Evolutionary conservation across 2,888 invertebrate species (phyloP).

Genomic region (Heliconius ismenius): DNA sequence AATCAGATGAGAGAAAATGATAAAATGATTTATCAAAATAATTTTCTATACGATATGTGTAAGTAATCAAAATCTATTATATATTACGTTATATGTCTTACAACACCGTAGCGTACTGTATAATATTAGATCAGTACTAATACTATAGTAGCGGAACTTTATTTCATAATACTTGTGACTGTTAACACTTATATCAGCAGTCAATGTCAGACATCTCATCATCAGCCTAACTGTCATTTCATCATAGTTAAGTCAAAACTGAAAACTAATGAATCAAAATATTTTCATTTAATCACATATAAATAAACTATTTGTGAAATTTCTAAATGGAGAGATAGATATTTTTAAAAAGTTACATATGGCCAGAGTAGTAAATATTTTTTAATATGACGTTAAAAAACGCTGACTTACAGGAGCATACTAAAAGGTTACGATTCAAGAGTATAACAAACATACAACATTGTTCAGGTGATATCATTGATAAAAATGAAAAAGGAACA

Average conservation of each 20-base stretch:
- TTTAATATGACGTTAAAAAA: conserved; percentile 63
- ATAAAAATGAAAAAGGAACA: conserved; percentile 62
- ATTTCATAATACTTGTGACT: not conserved
- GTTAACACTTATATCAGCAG: not conserved
- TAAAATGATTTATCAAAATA: too few species aligned
- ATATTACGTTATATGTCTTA: too few species aligned
- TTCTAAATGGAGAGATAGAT: conserved; percentile 12
- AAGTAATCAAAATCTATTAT: too few species aligned
- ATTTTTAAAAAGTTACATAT: conserved; percentile 39
- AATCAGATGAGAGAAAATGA: too few species aligned
- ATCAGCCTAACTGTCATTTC: conserved; percentile 11
- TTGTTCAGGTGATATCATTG: conserved; percentile 62
- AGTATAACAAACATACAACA: conserved; percentile 64
- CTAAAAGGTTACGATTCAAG: conserved; percentile 75
- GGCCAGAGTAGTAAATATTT: conserved; percentile 26
- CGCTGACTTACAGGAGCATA: conserved; percentile 70
- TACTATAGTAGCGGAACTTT: not conserved
- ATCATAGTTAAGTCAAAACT: conserved; percentile 20
- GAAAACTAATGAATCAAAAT: conserved; percentile 12
- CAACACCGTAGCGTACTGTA: too few species aligned
- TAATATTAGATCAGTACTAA: not conserved
- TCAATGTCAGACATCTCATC: conserved; percentile 19
- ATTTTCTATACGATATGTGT: too few species aligned
- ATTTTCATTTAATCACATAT: not conserved
- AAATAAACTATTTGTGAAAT: not conserved